Conservation (phyloP, 2,888 invertebrate species). For the Cryptosula pallasiana region DNA sequence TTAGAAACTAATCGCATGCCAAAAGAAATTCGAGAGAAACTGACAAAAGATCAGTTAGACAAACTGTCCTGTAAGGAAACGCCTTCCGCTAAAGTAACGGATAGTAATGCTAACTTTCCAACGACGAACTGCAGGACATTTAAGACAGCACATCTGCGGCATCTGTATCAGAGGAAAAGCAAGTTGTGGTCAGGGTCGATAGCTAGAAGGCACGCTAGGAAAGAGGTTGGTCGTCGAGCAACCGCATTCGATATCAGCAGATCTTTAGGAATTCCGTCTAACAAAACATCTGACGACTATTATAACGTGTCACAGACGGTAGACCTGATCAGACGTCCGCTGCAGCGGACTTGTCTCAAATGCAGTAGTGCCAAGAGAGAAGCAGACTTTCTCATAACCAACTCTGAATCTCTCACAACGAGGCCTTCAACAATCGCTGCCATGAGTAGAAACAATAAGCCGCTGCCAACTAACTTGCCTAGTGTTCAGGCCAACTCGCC, state of each 20-base stretch:
- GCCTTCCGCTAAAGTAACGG: too few species aligned
- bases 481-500: neutral
- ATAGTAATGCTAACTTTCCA: neutral
- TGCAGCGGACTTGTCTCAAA: neutral
- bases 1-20: slow-evolving; percentile 3
- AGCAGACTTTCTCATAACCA: neutral
- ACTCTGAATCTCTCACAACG: neutral
- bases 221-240: neutral
- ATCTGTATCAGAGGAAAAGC: neutral
- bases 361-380: neutral
- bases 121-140: neutral
- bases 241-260: neutral
- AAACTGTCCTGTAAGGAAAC: neutral
- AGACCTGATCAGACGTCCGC: neutral
- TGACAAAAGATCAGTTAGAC: neutral
- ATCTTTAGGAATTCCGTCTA: neutral
- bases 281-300: neutral
- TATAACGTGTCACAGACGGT: neutral
- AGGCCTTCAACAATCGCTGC: neutral
- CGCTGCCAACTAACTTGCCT: too few species aligned
- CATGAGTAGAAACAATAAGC: neutral
- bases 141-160: neutral
- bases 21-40: neutral
- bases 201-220: neutral
- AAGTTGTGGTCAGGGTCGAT: slow-evolving; percentile 19